Evolutionary conservation across 2,888 invertebrate genomes (phyloP).

Genomic region (Tachina lurida): DNA sequence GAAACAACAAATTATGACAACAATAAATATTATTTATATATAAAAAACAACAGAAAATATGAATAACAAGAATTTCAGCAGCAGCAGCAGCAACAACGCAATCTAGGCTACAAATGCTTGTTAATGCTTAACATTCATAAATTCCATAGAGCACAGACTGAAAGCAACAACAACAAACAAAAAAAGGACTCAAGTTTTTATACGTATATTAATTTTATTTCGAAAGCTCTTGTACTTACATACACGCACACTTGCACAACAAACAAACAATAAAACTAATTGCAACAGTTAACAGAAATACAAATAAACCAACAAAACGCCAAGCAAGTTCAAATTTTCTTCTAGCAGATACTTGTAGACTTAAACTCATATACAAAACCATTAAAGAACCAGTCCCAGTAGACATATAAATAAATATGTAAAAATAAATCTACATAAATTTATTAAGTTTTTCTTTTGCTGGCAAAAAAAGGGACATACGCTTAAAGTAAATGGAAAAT

Average conservation of each 20-base stretch:
- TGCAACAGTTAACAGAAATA: conserved; percentile 75
- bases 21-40: conserved; percentile 49
- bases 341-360: background rate
- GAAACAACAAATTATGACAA: conserved; percentile 51
- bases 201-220: background rate
- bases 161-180: background rate
- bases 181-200: conserved; percentile 19
- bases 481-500: background rate
- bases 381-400: background rate
- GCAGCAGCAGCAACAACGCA: background rate
- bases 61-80: conserved; percentile 41
- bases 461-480: background rate
- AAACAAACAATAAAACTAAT: conserved; percentile 80
- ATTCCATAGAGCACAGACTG: conserved; percentile 29
- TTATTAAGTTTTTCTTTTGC: background rate
- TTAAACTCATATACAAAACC: background rate
- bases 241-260: conserved; percentile 52
- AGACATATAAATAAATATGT: background rate
- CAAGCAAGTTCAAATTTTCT: conserved; percentile 21
- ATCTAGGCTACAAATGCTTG: conserved; percentile 42
- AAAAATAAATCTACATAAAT: background rate
- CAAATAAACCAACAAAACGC: conserved; percentile 8
- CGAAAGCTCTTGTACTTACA: conserved; percentile 20
- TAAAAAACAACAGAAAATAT: background rate
- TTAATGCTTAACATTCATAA: conserved; percentile 61